phyloP scores from a whole-genome alignment of 2,888 invertebrate species.

The Tenthredo mesomela region DNA sequence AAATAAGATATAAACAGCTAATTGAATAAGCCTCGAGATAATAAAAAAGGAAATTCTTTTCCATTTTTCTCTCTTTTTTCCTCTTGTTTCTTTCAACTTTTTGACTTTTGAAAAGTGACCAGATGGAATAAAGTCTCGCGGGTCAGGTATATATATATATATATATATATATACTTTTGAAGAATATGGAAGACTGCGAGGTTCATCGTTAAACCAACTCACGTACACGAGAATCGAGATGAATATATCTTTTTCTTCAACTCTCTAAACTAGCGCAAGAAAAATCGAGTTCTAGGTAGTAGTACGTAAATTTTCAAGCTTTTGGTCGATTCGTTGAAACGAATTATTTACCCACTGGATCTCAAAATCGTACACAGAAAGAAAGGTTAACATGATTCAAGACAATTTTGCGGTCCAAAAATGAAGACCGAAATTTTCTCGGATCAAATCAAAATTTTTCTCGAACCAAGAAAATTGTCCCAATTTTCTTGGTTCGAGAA shows the following conservation, averaged over 20 bases:
- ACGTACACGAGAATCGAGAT: constrained; percentile 47
- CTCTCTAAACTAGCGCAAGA: constrained; percentile 31
- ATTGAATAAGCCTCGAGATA: not conserved
- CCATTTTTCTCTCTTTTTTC: no score
- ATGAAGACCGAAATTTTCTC: no score
- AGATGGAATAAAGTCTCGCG: not conserved
- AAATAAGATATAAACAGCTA: not conserved
- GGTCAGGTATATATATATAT: not conserved
- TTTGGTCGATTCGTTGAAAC: not conserved
- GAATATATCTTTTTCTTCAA: constrained; percentile 32
- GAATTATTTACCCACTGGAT: not conserved
- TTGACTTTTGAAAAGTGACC: constrained; percentile 21
- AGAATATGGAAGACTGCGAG: not conserved
- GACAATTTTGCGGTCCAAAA: no score
- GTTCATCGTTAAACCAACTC: constrained; percentile 47
- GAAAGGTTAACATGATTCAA: no score
- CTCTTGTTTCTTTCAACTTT: no score
- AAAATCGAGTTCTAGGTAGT: not conserved
- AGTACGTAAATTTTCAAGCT: not conserved
- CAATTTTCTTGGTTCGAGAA: no score
- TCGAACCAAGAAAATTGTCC: no score
- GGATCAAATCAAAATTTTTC: no score
- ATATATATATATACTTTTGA: not conserved
- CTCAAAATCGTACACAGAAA: no score
- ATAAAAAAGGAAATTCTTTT: not conserved